phyloP scores from a whole-genome alignment of 2,888 invertebrate genomes.

The Chalcosyrphus nemorum region DNA sequence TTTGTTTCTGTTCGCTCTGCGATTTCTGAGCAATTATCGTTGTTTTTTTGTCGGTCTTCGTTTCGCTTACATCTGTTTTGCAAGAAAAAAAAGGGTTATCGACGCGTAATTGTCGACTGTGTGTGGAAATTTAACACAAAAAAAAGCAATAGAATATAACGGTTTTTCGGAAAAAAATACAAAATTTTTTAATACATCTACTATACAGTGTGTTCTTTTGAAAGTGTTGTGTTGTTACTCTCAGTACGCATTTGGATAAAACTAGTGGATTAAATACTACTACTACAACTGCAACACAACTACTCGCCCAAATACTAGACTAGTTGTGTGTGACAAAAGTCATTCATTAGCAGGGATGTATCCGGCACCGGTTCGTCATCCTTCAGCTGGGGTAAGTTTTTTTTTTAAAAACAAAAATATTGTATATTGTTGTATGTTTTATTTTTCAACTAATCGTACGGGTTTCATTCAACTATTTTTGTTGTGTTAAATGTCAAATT shows the following conservation, averaged over 20 bases:
- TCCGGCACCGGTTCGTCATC: slow-evolving; percentile 82
- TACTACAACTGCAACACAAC: neutral
- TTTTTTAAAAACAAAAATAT: neutral
- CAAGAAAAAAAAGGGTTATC: slow-evolving; percentile 64
- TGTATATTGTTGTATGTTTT: no score
- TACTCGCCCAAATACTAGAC: neutral
- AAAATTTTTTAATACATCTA: neutral
- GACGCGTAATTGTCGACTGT: slow-evolving; percentile 37
- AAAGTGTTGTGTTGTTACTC: neutral
- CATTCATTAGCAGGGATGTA: slow-evolving; percentile 76
- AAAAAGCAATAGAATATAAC: slow-evolving; percentile 11
- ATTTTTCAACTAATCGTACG: no score
- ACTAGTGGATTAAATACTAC: slow-evolving; percentile 44
- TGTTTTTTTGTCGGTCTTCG: neutral
- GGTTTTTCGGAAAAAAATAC: slow-evolving; percentile 23
- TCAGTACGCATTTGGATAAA: slow-evolving; percentile 25
- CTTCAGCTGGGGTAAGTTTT: slow-evolving; percentile 81
- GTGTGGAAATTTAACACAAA: slow-evolving; percentile 16
- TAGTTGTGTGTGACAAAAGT: neutral
- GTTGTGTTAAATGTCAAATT: neutral
- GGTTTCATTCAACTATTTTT: neutral
- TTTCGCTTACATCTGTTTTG: slow-evolving; percentile 34
- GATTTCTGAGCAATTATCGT: slow-evolving; percentile 66
- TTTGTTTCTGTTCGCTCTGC: slow-evolving; percentile 41
- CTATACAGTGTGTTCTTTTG: neutral